Evolutionary conservation across 2,113 vertebrate species (phyloP).

Genomic region (Cervus canadensis): DNA sequence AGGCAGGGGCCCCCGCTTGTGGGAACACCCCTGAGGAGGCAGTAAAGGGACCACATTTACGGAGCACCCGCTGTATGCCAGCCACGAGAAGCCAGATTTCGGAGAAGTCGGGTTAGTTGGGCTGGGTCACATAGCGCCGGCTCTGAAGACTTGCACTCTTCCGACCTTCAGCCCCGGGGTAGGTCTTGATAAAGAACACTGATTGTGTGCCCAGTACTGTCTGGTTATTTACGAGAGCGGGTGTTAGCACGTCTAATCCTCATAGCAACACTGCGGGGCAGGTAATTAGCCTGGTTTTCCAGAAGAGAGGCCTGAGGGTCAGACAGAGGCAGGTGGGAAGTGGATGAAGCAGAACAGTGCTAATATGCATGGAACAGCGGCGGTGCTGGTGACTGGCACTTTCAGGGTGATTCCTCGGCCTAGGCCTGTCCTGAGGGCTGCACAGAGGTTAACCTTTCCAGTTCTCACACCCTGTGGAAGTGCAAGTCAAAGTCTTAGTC

Average conservation of each 20-base stretch:
- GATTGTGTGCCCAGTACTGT: rapidly evolving
- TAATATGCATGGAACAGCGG: rapidly evolving
- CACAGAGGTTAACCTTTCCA: neutral
- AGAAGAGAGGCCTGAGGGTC: neutral
- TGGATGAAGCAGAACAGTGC: neutral
- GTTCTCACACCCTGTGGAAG: neutral
- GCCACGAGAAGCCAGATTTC: neutral
- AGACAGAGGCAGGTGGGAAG: neutral
- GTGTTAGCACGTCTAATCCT: neutral
- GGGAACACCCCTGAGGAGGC: neutral
- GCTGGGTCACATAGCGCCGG: neutral
- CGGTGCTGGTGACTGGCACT: rapidly evolving
- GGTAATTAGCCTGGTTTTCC: neutral
- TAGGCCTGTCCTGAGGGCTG: neutral
- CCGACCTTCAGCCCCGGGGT: neutral
- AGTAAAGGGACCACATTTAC: neutral
- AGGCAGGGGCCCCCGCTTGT: neutral
- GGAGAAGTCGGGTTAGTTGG: neutral
- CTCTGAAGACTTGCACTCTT: neutral
- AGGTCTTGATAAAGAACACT: too few species aligned
- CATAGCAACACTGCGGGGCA: neutral
- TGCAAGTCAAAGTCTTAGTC: neutral
- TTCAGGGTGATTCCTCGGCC: neutral
- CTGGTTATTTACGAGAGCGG: neutral
- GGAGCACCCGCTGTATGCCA: neutral